These are phyloP conservation scores for Quiscalus mexicanus DNA, from an alignment of 2,113 vertebrate genomes.

Conservation along the genomic window DNA sequence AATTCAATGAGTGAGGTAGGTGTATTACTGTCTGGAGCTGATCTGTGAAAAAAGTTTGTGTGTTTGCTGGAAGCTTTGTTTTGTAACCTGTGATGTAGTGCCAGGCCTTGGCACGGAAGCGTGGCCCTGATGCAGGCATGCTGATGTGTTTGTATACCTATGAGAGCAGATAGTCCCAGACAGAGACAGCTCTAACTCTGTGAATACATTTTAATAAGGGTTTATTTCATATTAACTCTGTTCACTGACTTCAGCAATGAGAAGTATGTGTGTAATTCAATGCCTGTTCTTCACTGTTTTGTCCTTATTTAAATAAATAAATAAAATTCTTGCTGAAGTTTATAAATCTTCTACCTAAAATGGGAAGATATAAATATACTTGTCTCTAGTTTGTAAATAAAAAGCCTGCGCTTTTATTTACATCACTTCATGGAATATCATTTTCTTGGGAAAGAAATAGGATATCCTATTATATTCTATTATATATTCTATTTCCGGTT, in stretches of 20 bases:
- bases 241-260: constrained; percentile 3
- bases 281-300: not conserved
- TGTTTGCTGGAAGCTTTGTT: constrained; percentile 32
- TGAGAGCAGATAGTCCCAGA: constrained; percentile 3
- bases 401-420: not conserved
- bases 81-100: constrained; percentile 32
- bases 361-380: not conserved
- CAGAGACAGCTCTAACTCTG: not conserved
- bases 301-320: not conserved
- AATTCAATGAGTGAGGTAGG: not conserved
- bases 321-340: not conserved
- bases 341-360: not conserved
- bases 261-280: not conserved
- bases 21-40: not conserved
- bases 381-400: not conserved
- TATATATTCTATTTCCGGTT: not conserved
- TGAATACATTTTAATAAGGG: constrained; percentile 31
- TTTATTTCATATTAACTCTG: constrained; percentile 30
- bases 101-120: not conserved
- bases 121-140: not conserved
- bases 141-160: constrained; percentile 40
- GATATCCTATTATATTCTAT: not conserved
- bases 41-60: not conserved
- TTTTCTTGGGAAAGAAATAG: not conserved
- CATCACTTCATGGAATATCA: not conserved